Evolutionary conservation across 2,888 invertebrate genomes (phyloP).

Genomic region (Endomychus coccineus): DNA sequence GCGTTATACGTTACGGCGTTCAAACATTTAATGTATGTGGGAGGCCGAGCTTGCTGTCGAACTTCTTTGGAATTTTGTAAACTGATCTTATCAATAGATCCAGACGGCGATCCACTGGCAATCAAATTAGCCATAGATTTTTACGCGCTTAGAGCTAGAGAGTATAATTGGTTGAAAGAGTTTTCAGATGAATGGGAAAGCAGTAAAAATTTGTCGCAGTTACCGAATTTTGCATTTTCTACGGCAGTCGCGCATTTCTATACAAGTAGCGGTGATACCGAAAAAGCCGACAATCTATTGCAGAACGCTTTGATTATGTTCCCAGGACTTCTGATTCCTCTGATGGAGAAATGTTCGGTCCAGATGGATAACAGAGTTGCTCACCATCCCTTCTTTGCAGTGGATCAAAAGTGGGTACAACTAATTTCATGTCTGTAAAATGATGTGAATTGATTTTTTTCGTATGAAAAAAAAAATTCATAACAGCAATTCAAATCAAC

Average conservation of each 20-base stretch:
- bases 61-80: conserved; percentile 86
- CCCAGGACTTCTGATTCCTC: conserved; percentile 63
- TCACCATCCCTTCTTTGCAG: conserved; percentile 47
- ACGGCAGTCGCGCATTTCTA: conserved; percentile 67
- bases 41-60: conserved; percentile 72
- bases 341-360: conserved; percentile 70
- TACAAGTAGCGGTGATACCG: conserved; percentile 43
- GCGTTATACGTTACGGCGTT: conserved; percentile 74
- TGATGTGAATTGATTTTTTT: too few species aligned
- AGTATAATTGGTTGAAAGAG: conserved; percentile 60
- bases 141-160: conserved; percentile 67
- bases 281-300: conserved; percentile 54
- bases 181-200: conserved; percentile 50
- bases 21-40: conserved; percentile 70
- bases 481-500: too few species aligned
- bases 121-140: conserved; percentile 72
- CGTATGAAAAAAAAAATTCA: too few species aligned
- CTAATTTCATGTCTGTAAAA: too few species aligned
- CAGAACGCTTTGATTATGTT: conserved; percentile 76
- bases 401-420: conserved; percentile 43
- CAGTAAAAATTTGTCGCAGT: conserved; percentile 62
- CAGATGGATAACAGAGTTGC: conserved; percentile 59
- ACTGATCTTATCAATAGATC: conserved; percentile 68
- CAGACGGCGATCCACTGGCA: conserved; percentile 69
- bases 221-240: conserved; percentile 85